These are phyloP conservation scores for Lichenostomus cassidix DNA, from an alignment of 2,113 vertebrate species.

Conservation along the genomic window DNA sequence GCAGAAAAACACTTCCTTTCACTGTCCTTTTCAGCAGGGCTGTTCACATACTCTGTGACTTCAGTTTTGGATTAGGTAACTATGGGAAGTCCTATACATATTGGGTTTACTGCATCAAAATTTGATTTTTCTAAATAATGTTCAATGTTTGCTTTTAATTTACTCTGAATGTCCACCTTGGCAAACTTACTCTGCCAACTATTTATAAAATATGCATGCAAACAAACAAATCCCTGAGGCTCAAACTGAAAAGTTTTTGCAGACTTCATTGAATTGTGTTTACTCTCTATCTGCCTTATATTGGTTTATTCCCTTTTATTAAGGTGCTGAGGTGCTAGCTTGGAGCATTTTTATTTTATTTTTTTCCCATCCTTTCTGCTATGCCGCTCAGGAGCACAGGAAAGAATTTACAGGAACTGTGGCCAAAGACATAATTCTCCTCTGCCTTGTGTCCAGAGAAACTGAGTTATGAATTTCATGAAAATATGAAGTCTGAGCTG, in stretches of 20 bases:
- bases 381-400: background rate
- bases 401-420: background rate
- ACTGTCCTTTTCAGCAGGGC: background rate
- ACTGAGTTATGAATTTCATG: background rate
- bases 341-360: background rate
- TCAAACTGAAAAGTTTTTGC: background rate
- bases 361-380: background rate
- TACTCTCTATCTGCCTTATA: background rate
- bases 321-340: background rate
- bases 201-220: conserved; percentile 15
- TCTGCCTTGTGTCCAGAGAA: background rate
- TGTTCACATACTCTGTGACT: background rate
- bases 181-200: background rate
- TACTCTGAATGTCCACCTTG: background rate
- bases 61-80: background rate
- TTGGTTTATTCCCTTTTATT: background rate
- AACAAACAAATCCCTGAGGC: background rate
- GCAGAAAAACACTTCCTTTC: background rate
- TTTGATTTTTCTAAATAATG: background rate
- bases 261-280: background rate
- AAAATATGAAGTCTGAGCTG: background rate
- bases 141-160: conserved; percentile 10
- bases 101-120: background rate
- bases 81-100: background rate
- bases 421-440: background rate